Evolutionary conservation across 2,113 vertebrate species (phyloP), one percentile per base, ranked within the genome.

Genomic region (Menidia beryllina): DNA sequence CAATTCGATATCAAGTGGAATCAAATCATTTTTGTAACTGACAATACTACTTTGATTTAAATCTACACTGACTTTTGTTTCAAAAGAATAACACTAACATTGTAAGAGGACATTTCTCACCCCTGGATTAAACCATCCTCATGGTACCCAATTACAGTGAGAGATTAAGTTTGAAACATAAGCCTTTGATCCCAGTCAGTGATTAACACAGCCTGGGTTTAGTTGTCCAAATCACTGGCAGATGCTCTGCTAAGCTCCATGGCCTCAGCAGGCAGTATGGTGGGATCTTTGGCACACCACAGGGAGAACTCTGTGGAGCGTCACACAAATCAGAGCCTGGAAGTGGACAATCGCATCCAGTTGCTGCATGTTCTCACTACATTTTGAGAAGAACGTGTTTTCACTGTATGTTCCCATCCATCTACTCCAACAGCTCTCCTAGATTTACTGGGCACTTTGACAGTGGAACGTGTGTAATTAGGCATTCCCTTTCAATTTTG

Each of bases 151-250:
- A 86, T 86, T 85, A 88, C 68, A 85, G 83, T 58, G 8, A 52
- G 62, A 85, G 81, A 86, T 86, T 81, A 72, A 71, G 54, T 81
- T 81, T 38, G 67, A 81, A 86, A 78, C 76, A 77, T 75, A 88
- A 82, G 78, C 82, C 83, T 86, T 88, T 89, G 82, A 87, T 91
- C 71, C 78, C 79, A 85, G 69, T 85, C 68, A 79, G 81, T 86
- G 81, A 89, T 89, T 89, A 90, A 83, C 63, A 81, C 80, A 79
- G 88, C 57, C 77, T 52, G 76, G 74, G 79, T 86, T 88, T 87
- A 86, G 72, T 86, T 87, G 90, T 73, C 84, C 70, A 86, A 86
- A 89, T 89, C 75, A 66, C 81, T 70, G 85, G 83, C 87, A 90
- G 90, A 90, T 87, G 84, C 82, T 85, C 77, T 7, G 65, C 74